phyloP scores from a whole-genome alignment of 2,113 vertebrate genomes.

The Eudyptes chrysolophus region DNA sequence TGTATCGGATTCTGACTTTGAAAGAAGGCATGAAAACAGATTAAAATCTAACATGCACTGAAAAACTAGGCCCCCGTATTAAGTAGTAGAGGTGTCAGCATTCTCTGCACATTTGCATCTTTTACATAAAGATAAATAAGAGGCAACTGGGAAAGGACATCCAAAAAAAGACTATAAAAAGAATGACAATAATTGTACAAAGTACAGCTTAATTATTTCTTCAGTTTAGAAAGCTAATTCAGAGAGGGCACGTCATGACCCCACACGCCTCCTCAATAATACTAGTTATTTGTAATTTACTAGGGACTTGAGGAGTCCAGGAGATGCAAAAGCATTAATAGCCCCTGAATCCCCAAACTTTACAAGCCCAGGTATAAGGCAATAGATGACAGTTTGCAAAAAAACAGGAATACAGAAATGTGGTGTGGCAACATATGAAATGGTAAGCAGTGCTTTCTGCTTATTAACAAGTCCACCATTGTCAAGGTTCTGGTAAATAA shows the following conservation, averaged over 20 bases:
- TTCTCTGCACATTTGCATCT: not conserved
- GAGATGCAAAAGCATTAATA: not conserved
- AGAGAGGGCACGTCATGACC: accelerated
- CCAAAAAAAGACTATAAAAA: not conserved
- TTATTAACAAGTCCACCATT: not conserved
- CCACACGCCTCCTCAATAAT: not conserved
- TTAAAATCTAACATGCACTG: not conserved
- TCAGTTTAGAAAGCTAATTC: not conserved
- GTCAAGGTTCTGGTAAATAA: not conserved
- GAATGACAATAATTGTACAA: not conserved
- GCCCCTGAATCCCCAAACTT: accelerated
- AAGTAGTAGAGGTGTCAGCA: not conserved
- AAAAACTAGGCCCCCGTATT: not conserved
- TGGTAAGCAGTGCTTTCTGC: not conserved
- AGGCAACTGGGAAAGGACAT: not conserved
- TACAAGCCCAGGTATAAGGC: not conserved
- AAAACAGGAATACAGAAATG: not conserved
- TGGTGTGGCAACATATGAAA: not conserved
- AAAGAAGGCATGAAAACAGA: not conserved
- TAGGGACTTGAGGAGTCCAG: not conserved
- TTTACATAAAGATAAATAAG: not conserved
- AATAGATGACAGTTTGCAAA: not conserved
- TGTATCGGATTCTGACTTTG: not conserved
- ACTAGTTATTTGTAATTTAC: not conserved
- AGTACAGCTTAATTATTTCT: not conserved